Conservation (phyloP, 2,113 vertebrate genomes). For the Vidua macroura region DNA sequence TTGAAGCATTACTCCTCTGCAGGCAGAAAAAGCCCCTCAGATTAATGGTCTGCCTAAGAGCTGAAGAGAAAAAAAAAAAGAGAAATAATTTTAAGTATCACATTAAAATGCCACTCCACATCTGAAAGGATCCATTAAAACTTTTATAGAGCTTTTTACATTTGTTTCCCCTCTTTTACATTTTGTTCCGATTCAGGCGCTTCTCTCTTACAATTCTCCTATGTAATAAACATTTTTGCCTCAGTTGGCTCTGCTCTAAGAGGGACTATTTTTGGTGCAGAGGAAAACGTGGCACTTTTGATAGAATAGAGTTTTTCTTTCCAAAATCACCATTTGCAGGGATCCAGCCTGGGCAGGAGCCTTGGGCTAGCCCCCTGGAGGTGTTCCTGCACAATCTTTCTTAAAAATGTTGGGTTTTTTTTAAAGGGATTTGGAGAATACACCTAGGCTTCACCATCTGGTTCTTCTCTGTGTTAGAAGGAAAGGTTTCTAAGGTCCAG, state of each 20-base stretch:
- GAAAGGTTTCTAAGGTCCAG: neutral
- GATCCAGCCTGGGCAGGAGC: neutral
- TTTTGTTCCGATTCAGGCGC: constrained; percentile 15
- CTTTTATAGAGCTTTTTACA: constrained; percentile 51
- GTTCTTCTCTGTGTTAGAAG: neutral
- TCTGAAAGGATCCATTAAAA: constrained; percentile 43
- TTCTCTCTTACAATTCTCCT: neutral
- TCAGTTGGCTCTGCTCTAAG: neutral
- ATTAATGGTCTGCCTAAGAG: constrained; percentile 51
- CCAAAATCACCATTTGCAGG: neutral
- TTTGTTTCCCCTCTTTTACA: constrained; percentile 46
- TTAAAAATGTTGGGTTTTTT: neutral
- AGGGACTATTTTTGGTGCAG: neutral
- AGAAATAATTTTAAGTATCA: constrained; percentile 23
- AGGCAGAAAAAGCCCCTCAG: constrained; percentile 32
- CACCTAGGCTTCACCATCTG: neutral
- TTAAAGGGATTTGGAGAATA: neutral
- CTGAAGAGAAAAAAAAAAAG: neutral
- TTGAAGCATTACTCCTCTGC: constrained; percentile 11
- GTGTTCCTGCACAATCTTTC: neutral
- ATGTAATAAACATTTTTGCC: neutral
- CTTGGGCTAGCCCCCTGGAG: accelerated
- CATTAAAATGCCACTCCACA: constrained; percentile 57
- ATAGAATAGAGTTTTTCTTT: neutral
- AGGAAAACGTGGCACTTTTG: neutral